phyloP scores from a whole-genome alignment of 2,797 vertebrate species.

The Macropus fuliginosus region DNA sequence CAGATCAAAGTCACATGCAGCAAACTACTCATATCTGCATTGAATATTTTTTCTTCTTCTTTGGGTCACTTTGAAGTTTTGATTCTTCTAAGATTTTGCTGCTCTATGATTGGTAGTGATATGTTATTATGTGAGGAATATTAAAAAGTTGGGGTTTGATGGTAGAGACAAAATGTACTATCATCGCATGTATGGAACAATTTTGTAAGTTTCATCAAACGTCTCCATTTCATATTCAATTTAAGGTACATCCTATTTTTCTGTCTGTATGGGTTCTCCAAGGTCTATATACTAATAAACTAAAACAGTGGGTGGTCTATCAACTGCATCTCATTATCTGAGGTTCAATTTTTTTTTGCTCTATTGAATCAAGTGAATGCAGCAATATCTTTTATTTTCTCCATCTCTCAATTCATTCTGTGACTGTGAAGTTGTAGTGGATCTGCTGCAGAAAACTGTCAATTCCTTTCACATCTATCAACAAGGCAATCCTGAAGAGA shows the following conservation, averaged over 20 bases:
- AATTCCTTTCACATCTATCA: not conserved
- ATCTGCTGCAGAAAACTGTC: not conserved
- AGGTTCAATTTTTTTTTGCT: not conserved
- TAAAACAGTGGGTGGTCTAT: not conserved
- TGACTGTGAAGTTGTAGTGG: not conserved
- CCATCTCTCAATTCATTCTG: not conserved
- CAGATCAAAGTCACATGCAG: not conserved
- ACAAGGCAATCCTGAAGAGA: not conserved
- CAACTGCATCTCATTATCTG: not conserved
- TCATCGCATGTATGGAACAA: not conserved
- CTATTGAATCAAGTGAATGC: not conserved
- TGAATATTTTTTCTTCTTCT: not conserved
- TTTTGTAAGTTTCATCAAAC: not conserved
- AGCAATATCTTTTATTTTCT: not conserved
- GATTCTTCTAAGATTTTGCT: not conserved
- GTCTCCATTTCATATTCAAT: not conserved
- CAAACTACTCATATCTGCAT: not conserved
- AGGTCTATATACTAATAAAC: not conserved
- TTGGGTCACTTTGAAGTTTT: not conserved
- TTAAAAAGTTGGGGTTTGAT: not conserved
- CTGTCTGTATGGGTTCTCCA: not conserved
- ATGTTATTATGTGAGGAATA: not conserved
- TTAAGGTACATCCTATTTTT: not conserved
- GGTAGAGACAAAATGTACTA: not conserved
- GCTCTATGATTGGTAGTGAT: not conserved